These are phyloP conservation scores for Simalia tracyae DNA, from an alignment of 2,797 vertebrate genomes.

Conservation along the genomic window DNA sequence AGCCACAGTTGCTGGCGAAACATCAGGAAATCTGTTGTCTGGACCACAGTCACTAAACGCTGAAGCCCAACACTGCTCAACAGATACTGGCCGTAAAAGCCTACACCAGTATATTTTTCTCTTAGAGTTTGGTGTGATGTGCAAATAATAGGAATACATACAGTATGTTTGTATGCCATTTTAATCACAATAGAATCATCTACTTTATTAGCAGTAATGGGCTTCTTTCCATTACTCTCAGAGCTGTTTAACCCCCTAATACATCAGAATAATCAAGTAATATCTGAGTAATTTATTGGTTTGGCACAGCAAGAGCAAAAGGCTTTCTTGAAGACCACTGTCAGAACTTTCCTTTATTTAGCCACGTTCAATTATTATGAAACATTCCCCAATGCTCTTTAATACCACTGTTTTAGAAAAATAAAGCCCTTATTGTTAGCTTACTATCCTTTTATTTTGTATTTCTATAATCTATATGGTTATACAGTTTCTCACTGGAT, in stretches of 20 bases:
- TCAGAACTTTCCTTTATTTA: not conserved
- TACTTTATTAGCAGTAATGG: not conserved
- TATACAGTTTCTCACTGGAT: not conserved
- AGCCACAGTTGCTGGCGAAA: not conserved
- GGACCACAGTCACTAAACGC: not conserved
- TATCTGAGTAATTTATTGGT: not conserved
- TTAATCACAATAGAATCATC: not conserved
- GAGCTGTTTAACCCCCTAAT: not conserved
- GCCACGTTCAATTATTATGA: not conserved
- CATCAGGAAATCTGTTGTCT: not conserved
- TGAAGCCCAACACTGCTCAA: not conserved
- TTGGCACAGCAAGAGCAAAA: not conserved
- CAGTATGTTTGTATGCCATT: not conserved
- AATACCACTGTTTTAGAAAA: not conserved
- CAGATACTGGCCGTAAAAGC: not conserved
- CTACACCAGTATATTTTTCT: not conserved
- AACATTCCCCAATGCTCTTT: not conserved
- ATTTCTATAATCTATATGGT: not conserved
- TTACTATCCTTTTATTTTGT: not conserved
- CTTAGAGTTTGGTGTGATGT: not conserved
- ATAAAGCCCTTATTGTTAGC: not conserved
- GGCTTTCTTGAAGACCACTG: not conserved
- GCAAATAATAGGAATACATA: not conserved
- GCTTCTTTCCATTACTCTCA: not conserved
- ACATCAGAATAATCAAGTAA: not conserved